A percentile compares a stretch with the other conserved stretches of the same genome.
These are phyloP conservation scores for Clarias magur DNA, from an alignment of 2,113 vertebrate species.

Conservation along the genomic window DNA sequence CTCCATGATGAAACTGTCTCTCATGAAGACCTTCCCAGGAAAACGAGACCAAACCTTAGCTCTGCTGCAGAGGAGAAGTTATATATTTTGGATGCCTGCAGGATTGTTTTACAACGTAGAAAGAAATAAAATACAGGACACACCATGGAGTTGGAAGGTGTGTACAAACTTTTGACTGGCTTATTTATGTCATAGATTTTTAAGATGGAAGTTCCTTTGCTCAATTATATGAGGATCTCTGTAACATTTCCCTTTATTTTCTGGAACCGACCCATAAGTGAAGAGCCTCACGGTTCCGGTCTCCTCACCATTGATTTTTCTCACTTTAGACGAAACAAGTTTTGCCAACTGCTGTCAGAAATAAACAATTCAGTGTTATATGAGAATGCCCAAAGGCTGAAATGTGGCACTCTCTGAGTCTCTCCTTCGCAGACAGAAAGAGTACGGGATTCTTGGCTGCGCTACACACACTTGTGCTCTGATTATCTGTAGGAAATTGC, in stretches of 20 bases:
- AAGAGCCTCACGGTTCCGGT: neutral
- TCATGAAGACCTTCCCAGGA: too few relatives aligned
- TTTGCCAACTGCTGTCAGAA: constrained; percentile 33
- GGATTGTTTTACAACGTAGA: too few relatives aligned
- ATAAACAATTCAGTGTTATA: constrained; percentile 24
- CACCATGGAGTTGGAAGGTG: too few relatives aligned
- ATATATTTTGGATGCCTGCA: too few relatives aligned
- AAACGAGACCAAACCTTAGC: too few relatives aligned
- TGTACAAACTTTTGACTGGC: too few relatives aligned
- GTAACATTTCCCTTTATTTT: constrained; percentile 1
- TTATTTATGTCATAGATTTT: neutral
- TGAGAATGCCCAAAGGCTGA: neutral
- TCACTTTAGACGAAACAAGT: constrained; percentile 43
- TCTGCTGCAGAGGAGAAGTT: too few relatives aligned
- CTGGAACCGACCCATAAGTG: constrained; percentile 8
- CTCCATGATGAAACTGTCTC: too few relatives aligned
- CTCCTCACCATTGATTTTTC: constrained; percentile 28
- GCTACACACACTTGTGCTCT: neutral
- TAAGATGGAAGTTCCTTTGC: neutral
- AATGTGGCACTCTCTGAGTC: neutral
- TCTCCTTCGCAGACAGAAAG: neutral
- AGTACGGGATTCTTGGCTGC: neutral
- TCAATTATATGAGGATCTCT: too few relatives aligned
- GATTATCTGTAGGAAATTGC: constrained; percentile 6
- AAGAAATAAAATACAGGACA: too few relatives aligned